These are phyloP conservation scores for Styela plicata DNA, from an alignment of 23 tunicate species.

Conservation along the genomic window DNA sequence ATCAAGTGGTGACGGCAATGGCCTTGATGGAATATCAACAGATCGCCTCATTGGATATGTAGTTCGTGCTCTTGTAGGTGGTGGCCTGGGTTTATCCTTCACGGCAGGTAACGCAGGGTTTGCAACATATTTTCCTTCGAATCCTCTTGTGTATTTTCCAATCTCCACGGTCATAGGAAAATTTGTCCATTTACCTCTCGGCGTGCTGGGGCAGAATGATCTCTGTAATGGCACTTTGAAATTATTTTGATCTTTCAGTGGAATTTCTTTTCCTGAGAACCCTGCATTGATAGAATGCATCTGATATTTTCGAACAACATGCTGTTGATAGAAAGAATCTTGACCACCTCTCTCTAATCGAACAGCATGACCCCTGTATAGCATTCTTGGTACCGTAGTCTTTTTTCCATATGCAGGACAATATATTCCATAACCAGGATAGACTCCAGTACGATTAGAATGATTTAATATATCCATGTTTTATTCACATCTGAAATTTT, in stretches of 20 bases:
- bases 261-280: constrained; percentile 56
- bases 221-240: constrained; percentile 47
- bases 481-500: no score
- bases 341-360: constrained; percentile 37
- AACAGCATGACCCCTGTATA: constrained; percentile 85
- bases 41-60: constrained; percentile 4
- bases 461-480: background rate
- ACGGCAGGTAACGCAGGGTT: constrained; percentile 4
- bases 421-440: constrained; percentile 21
- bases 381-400: constrained; percentile 66
- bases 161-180: constrained; percentile 70
- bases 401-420: constrained; percentile 50
- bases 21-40: constrained; percentile 23
- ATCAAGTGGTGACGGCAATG: constrained; percentile 30
- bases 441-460: constrained; percentile 22
- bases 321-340: constrained; percentile 32
- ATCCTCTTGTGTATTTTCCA: constrained; percentile 40
- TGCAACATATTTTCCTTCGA: constrained; percentile 1
- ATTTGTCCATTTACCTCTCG: constrained; percentile 82
- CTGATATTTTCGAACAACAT: constrained; percentile 67
- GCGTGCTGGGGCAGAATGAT: background rate
- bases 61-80: constrained; percentile 21
- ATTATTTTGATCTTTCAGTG: constrained; percentile 77
- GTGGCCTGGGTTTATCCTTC: background rate
- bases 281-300: constrained; percentile 88